A percentile compares a stretch with the other conserved stretches of the same genome.
Evolutionary conservation across 2,113 vertebrate species (phyloP).

Genomic region (Dicentrarchus labrax): DNA sequence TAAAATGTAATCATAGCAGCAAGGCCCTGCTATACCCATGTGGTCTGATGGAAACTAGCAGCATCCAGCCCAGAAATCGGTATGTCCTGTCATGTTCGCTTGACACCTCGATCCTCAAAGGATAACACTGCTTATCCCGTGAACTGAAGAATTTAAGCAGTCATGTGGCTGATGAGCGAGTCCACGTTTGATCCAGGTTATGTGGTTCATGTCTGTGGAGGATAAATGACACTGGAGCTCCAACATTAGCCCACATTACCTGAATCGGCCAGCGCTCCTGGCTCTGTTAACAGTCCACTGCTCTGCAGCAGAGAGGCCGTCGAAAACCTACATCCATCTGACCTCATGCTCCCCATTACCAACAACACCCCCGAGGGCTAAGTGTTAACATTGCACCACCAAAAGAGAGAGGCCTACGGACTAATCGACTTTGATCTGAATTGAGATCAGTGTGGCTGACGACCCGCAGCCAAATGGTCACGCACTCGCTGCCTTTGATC

Average conservation of each 20-base stretch:
- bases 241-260: constrained; percentile 36
- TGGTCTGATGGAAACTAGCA: background rate
- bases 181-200: constrained; percentile 45
- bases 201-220: constrained; percentile 18
- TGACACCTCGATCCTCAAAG: constrained; percentile 40
- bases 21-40: background rate
- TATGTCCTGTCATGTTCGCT: constrained; percentile 17
- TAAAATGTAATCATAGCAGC: background rate
- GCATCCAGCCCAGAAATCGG: background rate
- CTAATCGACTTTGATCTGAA: constrained; percentile 70
- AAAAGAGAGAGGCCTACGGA: constrained; percentile 46
- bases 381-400: constrained; percentile 58
- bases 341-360: constrained; percentile 73
- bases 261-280: background rate
- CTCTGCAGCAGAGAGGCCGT: constrained; percentile 33
- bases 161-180: constrained; percentile 22
- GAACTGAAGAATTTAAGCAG: constrained; percentile 49
- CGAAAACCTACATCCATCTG: constrained; percentile 54
- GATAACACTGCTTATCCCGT: constrained; percentile 34
- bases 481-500: constrained; percentile 72
- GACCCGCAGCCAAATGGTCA: constrained; percentile 65
- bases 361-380: constrained; percentile 61
- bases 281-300: constrained; percentile 36
- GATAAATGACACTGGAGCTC: constrained; percentile 40
- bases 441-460: constrained; percentile 56